phyloP scores from a whole-genome alignment of 2,888 invertebrate species.

The Villa cingulata region DNA sequence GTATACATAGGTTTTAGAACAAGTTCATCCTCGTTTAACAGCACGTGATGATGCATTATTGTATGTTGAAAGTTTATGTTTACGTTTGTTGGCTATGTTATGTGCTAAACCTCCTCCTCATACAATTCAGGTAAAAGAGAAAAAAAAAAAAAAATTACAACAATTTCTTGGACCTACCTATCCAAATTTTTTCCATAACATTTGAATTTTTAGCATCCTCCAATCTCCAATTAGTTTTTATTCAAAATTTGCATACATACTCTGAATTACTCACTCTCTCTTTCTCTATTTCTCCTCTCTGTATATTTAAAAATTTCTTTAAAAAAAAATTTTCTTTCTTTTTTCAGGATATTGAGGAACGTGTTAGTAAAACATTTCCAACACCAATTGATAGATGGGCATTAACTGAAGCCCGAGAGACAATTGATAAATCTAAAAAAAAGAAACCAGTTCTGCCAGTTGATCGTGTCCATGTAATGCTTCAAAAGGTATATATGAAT shows the following conservation, averaged over 20 bases:
- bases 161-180: too few species aligned
- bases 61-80: slow-evolving; percentile 82
- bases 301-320: too few species aligned
- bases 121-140: slow-evolving; percentile 48
- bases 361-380: slow-evolving; percentile 86
- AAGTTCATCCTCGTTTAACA: slow-evolving; percentile 74
- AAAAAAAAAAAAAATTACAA: too few species aligned
- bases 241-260: too few species aligned
- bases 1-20: slow-evolving; percentile 70
- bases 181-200: too few species aligned
- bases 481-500: slow-evolving; percentile 62
- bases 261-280: too few species aligned
- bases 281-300: too few species aligned
- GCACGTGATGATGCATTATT: slow-evolving; percentile 81
- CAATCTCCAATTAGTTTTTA: too few species aligned
- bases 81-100: slow-evolving; percentile 75
- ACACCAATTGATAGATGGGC: slow-evolving; percentile 92
- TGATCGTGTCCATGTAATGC: slow-evolving; percentile 77
- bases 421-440: slow-evolving; percentile 65
- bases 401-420: slow-evolving; percentile 73
- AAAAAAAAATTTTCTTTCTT: not conserved
- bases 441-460: slow-evolving; percentile 66
- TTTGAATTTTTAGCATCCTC: too few species aligned
- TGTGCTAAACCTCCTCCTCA: slow-evolving; percentile 75
- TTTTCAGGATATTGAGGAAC: slow-evolving; percentile 76